phyloP scores from a whole-genome alignment of 2,113 vertebrate species.

The Vombatus ursinus region DNA sequence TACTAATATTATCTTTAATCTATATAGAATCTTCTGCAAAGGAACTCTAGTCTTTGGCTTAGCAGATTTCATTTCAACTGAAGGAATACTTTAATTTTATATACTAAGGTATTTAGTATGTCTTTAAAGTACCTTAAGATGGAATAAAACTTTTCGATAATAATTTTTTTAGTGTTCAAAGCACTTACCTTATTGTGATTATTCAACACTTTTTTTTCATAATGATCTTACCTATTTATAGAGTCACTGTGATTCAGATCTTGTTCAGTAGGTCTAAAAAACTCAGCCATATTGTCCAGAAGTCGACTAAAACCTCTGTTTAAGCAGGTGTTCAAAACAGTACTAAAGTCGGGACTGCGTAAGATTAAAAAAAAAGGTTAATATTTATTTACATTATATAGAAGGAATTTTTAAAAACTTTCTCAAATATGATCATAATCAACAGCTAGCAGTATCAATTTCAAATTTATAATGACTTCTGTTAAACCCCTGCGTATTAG shows the following conservation, averaged over 20 bases:
- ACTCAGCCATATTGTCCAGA: constrained; percentile 96
- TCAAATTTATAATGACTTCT: constrained; percentile 7
- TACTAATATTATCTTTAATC: constrained; percentile 38
- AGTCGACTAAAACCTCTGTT: constrained; percentile 94
- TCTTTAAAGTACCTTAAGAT: not conserved
- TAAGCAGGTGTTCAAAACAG: constrained; percentile 91
- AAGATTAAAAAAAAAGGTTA: constrained; percentile 50
- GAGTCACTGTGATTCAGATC: constrained; percentile 82
- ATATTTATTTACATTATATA: constrained; percentile 32
- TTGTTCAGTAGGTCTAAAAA: constrained; percentile 91
- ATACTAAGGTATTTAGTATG: constrained; percentile 3
- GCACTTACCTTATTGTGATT: not conserved
- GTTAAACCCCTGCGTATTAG: constrained; percentile 17
- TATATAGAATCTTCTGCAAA: constrained; percentile 16
- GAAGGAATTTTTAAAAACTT: constrained; percentile 42
- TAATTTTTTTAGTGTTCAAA: not conserved
- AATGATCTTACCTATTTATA: constrained; percentile 85
- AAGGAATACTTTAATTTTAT: constrained; percentile 36
- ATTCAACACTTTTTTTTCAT: not conserved
- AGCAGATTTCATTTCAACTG: constrained; percentile 15
- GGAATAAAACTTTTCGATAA: not conserved
- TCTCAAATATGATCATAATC: not conserved
- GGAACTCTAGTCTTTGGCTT: constrained; percentile 19
- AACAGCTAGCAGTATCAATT: not conserved
- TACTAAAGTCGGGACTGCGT: constrained; percentile 92